Conservation (phyloP, 2,888 invertebrate species). For the Pseudococcus longispinus region DNA sequence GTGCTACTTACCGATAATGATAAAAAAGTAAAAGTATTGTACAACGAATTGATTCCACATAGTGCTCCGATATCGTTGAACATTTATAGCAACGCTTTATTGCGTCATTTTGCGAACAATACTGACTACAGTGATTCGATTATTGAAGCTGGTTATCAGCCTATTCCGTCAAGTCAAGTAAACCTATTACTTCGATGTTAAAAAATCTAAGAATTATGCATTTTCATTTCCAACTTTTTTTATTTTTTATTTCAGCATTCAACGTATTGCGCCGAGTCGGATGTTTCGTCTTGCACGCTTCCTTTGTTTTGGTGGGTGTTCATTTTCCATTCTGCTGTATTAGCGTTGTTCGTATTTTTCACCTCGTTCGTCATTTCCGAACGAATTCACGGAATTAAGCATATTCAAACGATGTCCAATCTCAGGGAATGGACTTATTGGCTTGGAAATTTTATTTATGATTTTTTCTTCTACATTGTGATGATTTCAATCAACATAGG, state of each 20-base stretch:
- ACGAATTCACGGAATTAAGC: constrained; percentile 69
- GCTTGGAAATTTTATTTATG: constrained; percentile 69
- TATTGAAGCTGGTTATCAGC: not conserved
- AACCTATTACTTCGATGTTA: not conserved
- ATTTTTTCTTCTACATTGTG: constrained; percentile 63
- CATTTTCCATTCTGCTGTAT: constrained; percentile 59
- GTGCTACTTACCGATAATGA: no score
- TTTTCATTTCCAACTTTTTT: not conserved
- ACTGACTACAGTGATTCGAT: not conserved
- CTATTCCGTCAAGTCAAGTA: not conserved
- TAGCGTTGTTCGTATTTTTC: constrained; percentile 66
- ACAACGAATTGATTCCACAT: constrained; percentile 31
- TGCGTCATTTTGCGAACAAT: not conserved
- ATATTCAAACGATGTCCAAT: constrained; percentile 74
- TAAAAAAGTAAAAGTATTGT: not conserved
- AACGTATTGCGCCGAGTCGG: not conserved
- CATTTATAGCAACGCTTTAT: not conserved
- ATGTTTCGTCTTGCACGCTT: not conserved
- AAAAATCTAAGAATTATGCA: not conserved
- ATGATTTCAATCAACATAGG: constrained; percentile 34
- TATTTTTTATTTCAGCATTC: not conserved
- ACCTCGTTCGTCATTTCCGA: constrained; percentile 72
- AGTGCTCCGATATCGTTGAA: constrained; percentile 34
- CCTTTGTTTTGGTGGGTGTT: constrained; percentile 50
- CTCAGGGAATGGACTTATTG: constrained; percentile 71